phyloP scores from a whole-genome alignment of 2,797 vertebrate species.

The Hafferia zeledoni region DNA sequence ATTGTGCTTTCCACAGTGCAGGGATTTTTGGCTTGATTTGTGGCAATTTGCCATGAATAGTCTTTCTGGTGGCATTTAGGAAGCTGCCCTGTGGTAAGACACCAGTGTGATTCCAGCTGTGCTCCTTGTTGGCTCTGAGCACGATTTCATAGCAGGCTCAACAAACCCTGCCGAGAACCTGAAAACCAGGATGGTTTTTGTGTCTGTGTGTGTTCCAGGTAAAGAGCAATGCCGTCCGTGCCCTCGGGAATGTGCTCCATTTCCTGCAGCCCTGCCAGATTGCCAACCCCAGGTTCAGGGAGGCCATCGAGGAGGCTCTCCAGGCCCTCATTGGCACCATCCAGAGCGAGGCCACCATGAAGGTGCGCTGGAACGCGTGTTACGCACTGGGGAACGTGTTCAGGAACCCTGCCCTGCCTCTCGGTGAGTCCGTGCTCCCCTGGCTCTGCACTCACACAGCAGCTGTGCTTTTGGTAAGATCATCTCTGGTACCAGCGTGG shows the following conservation, averaged over 20 bases:
- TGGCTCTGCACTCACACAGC: not conserved
- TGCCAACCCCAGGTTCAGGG: slow-evolving; percentile 84
- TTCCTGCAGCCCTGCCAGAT: slow-evolving; percentile 89
- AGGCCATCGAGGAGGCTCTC: slow-evolving; percentile 86
- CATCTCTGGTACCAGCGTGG: fast-evolving
- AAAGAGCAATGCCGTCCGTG: slow-evolving; percentile 92
- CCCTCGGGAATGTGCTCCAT: slow-evolving; percentile 92
- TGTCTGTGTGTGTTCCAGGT: slow-evolving; percentile 77
- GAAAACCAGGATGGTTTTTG: not conserved
- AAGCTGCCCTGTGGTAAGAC: not conserved
- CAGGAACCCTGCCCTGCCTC: slow-evolving; percentile 88
- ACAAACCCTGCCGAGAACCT: not conserved
- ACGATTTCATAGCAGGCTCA: not conserved
- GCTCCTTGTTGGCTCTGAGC: not conserved
- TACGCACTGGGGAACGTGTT: slow-evolving; percentile 95
- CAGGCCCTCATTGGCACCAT: slow-evolving; percentile 89
- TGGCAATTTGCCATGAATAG: not conserved
- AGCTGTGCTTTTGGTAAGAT: not conserved
- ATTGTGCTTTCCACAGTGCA: not conserved
- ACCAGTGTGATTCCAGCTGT: not conserved
- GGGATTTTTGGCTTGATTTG: not conserved
- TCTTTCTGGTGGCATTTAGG: not conserved
- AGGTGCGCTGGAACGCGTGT: slow-evolving; percentile 97
- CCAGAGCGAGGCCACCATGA: slow-evolving; percentile 92
- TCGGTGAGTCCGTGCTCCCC: slow-evolving; percentile 79